A percentile compares a stretch with the other conserved stretches of the same genome.
Conservation (phyloP, 2,888 invertebrate species). For the Microctonus aethiopoides region DNA sequence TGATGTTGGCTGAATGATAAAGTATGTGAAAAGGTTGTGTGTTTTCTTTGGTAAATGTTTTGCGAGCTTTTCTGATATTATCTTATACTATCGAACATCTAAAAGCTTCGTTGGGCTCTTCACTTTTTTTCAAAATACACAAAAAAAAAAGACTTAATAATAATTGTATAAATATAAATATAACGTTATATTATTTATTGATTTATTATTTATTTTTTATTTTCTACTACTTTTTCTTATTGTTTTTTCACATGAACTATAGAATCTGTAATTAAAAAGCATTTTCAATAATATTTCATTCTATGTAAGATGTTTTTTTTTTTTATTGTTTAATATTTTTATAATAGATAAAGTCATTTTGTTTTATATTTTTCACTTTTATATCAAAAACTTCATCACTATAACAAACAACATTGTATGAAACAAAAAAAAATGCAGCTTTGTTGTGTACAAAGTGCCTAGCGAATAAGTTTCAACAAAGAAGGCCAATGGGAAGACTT, state of each 20-base stretch:
- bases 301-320: too few species aligned
- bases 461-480: slow-evolving; percentile 8
- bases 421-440: neutral
- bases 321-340: neutral
- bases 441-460: neutral
- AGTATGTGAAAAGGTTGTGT: slow-evolving; percentile 18
- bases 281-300: neutral
- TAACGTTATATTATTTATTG: neutral
- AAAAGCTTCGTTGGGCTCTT: slow-evolving; percentile 1
- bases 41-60: slow-evolving; percentile 27
- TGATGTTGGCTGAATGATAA: slow-evolving; percentile 3
- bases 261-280: neutral
- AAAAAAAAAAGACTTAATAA: neutral
- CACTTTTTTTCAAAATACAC: neutral
- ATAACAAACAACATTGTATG: neutral
- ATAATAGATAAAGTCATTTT: neutral
- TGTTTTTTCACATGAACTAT: neutral
- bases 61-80: slow-evolving; percentile 35
- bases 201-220: neutral
- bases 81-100: slow-evolving; percentile 36
- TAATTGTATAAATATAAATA: neutral
- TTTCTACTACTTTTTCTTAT: neutral
- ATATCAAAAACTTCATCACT: slow-evolving; percentile 1
- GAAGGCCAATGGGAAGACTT: slow-evolving; percentile 32
- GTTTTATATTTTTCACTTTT: neutral